phyloP scores from a whole-genome alignment of 2,113 vertebrate species.

The Gymnarchus niloticus region DNA sequence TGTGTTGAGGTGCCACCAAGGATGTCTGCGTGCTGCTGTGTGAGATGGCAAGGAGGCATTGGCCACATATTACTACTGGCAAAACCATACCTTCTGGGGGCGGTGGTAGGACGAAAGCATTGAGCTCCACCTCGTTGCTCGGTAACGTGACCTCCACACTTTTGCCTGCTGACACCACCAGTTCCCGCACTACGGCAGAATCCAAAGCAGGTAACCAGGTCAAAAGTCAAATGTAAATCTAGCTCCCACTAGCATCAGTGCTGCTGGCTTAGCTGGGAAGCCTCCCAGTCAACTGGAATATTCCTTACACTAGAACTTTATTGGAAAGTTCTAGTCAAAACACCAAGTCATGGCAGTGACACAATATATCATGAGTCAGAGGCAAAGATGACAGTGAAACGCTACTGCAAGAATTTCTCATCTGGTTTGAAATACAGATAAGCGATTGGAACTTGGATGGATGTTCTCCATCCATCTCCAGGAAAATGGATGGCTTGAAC shows the following conservation, averaged over 20 bases:
- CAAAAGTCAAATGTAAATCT: background rate
- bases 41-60: background rate
- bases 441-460: no score
- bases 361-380: background rate
- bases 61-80: background rate
- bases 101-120: conserved; percentile 79
- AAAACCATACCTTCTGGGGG: conserved; percentile 65
- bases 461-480: no score
- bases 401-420: no score
- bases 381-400: no score
- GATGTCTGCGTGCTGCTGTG: no score
- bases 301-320: background rate
- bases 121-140: conserved; percentile 79
- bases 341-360: background rate
- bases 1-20: background rate
- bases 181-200: conserved; percentile 60
- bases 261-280: background rate
- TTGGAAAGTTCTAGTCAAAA: background rate
- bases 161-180: conserved; percentile 90
- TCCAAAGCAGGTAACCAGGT: background rate
- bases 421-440: no score
- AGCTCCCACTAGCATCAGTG: background rate
- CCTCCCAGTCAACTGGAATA: background rate
- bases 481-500: no score
- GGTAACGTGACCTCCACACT: conserved; percentile 88